Evolutionary conservation across 2,113 vertebrate genomes (phyloP), one percentile per base, ranked within the genome.

Genomic region (Austrofundulus limnaeus): DNA sequence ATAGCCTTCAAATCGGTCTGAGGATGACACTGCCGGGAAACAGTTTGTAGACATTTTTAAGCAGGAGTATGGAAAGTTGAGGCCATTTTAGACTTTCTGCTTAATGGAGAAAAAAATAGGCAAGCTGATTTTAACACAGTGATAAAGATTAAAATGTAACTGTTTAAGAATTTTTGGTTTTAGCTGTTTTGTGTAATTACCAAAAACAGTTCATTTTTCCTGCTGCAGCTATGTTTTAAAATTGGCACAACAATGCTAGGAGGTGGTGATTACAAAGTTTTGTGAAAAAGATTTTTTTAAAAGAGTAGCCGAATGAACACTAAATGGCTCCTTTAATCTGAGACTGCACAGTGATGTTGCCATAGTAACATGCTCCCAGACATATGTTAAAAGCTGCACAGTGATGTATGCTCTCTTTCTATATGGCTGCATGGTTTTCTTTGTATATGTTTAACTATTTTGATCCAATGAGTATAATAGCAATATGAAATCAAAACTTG

Each of bases 331-430:
- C 77, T 82, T 83, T 84, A 87, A 62, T 88, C 70, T 69, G 50
- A 60, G 71, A 25, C 75, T 71, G 61, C 48, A 62, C 66, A 77
- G 64, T 62, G 62, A 72, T 75, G 89, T 92, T 90, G 61, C 82
- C 85, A 89, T 89, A 78, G 88, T 81, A 89, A 87, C 83, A 56
- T 66, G 60, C 73, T 85, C 73, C 39, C 50, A 66, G 75, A 70
- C 66, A 59, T 77, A 74, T 50, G 66, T 71, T 76, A 75, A 86
- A 77, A 79, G 69, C 70, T 66, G 63, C 47, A 64, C 21, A 67
- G 31, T 41, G 37, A 50, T 23, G 10, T 23, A 45, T 10, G 24
- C 4, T 53, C 13, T 67, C 25, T 52, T 50, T 61, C 31, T 65
- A 23, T 21, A 9, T 41, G 48, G 13, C 24, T 24, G 5, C 2